Evolutionary conservation across 2,113 vertebrate species (phyloP).

Genomic region (Leptocoma aspasia): DNA sequence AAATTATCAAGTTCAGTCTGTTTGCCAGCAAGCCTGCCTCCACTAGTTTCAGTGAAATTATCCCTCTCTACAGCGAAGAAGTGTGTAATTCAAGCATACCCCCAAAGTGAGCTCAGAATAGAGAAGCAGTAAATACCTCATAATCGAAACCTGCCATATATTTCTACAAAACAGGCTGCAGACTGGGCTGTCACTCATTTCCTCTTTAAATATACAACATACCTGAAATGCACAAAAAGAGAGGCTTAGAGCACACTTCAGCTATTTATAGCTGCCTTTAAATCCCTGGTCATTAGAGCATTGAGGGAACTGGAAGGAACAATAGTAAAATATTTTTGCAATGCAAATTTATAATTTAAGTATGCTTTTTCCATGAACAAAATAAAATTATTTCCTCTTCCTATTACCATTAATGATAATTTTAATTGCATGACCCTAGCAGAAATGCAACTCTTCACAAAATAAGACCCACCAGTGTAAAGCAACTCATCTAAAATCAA

Average conservation of each 20-base stretch:
- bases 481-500: background rate
- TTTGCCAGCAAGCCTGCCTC: background rate
- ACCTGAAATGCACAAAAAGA: background rate
- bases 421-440: background rate
- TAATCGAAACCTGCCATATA: constrained; percentile 18
- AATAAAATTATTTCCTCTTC: background rate
- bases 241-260: background rate
- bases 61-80: background rate
- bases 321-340: background rate
- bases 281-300: background rate
- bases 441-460: background rate
- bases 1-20: constrained; percentile 1
- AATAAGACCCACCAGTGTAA: background rate
- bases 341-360: background rate
- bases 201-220: background rate
- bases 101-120: background rate
- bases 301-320: background rate
- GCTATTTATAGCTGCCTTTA: constrained; percentile 2
- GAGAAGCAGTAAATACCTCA: constrained; percentile 17
- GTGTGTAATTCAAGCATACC: background rate
- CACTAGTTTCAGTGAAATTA: constrained; percentile 21
- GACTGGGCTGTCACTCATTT: background rate
- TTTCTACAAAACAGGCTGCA: background rate
- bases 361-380: background rate
- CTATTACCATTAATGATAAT: background rate